A percentile compares a stretch with the other conserved stretches of the same genome.
phyloP scores from a whole-genome alignment of 2,113 vertebrate species.

The Saguinus imperator region DNA sequence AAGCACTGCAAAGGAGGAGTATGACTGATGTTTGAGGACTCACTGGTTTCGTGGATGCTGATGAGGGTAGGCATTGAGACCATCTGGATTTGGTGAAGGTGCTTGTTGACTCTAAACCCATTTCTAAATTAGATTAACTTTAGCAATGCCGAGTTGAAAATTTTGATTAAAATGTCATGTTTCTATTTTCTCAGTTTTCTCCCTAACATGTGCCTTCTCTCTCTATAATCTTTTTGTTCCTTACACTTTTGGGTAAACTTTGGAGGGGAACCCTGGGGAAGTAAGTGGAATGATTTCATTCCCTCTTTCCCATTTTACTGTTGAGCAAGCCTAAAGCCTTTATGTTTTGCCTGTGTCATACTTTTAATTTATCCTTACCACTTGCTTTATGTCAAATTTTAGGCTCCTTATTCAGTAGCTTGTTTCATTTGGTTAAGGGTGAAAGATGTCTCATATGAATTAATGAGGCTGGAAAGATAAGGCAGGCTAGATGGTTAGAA shows the following conservation, averaged over 20 bases:
- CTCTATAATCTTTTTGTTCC: not conserved
- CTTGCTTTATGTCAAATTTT: not conserved
- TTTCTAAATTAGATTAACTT: not conserved
- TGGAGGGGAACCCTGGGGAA: not conserved
- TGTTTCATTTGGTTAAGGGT: constrained; percentile 5
- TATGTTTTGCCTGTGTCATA: not conserved
- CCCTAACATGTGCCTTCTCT: not conserved
- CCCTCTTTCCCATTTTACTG: not conserved
- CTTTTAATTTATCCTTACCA: not conserved
- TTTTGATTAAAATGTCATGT: not conserved
- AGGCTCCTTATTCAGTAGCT: not conserved
- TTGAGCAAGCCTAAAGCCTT: not conserved
- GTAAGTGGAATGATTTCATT: not conserved
- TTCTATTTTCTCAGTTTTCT: not conserved
- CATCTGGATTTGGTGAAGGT: not conserved
- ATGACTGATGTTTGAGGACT: not conserved
- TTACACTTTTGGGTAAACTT: not conserved
- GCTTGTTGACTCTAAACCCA: not conserved
- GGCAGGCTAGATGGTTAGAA: not conserved
- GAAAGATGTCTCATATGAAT: not conserved
- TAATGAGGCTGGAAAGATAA: not conserved
- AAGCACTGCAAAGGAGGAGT: not conserved
- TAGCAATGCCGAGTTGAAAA: not conserved
- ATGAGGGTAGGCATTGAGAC: not conserved
- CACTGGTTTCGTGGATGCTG: not conserved